phyloP scores from a whole-genome alignment of 2,113 vertebrate species.

The Plecotus auritus region DNA sequence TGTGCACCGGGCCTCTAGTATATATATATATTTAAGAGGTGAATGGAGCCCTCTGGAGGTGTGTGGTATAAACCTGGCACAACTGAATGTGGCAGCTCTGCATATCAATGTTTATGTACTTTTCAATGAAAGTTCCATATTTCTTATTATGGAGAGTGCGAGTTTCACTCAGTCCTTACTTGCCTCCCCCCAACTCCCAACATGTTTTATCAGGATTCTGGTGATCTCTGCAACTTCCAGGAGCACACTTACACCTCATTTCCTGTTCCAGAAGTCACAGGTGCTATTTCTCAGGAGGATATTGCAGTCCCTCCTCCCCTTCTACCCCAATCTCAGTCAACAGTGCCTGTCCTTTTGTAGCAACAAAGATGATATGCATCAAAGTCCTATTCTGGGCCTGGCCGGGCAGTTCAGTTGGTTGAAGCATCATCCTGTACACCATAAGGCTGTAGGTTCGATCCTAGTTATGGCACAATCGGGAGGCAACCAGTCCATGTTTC shows the following conservation, averaged over 20 bases:
- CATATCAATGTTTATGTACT: background rate
- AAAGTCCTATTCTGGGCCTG: background rate
- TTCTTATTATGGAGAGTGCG: background rate
- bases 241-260: background rate
- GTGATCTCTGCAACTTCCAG: background rate
- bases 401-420: too few species aligned
- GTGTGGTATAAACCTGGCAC: rapidly evolving
- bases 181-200: background rate
- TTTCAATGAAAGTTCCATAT: background rate
- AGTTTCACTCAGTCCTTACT: background rate
- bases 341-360: background rate
- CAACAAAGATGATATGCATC: background rate
- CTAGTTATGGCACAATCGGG: background rate
- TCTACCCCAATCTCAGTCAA: background rate
- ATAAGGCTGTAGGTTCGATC: background rate
- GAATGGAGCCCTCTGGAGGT: background rate
- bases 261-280: background rate
- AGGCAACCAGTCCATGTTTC: background rate
- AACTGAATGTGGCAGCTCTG: background rate
- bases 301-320: background rate
- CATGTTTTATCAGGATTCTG: background rate
- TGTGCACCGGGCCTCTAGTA: too few species aligned
- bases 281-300: background rate
- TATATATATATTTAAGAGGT: too few species aligned
- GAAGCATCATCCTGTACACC: background rate